phyloP scores from a whole-genome alignment of 2,888 invertebrate species.

The Piscicola geometra region DNA sequence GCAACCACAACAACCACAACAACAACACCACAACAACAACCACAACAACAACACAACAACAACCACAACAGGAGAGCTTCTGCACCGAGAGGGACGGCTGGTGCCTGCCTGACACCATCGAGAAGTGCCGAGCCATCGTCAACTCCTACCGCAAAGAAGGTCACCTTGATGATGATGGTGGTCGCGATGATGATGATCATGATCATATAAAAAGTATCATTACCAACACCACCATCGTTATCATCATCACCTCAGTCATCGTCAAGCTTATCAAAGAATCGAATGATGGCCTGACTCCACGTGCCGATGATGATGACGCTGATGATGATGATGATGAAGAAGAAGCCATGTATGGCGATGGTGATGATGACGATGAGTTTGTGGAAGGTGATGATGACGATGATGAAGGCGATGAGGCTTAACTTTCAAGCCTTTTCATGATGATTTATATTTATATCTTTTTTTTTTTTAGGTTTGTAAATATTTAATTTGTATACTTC shows the following conservation, averaged over 20 bases:
- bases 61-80: slow-evolving; percentile 45
- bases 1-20: too few species aligned
- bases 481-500: too few species aligned
- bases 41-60: background rate
- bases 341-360: background rate
- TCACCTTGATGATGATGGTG: background rate
- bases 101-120: slow-evolving; percentile 48
- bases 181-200: background rate
- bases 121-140: slow-evolving; percentile 46
- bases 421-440: too few species aligned
- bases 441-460: too few species aligned
- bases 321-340: background rate
- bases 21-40: background rate
- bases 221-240: too few species aligned
- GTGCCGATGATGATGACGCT: background rate
- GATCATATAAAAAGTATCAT: too few species aligned
- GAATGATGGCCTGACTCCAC: background rate
- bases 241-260: background rate
- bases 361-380: background rate
- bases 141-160: slow-evolving; percentile 29
- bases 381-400: background rate
- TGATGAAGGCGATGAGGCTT: background rate
- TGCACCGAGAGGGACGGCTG: slow-evolving; percentile 54
- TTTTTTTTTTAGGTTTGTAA: too few species aligned
- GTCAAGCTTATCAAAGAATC: background rate